Conservation (phyloP, 2,113 vertebrate species). For the Chaetodon trifascialis region DNA sequence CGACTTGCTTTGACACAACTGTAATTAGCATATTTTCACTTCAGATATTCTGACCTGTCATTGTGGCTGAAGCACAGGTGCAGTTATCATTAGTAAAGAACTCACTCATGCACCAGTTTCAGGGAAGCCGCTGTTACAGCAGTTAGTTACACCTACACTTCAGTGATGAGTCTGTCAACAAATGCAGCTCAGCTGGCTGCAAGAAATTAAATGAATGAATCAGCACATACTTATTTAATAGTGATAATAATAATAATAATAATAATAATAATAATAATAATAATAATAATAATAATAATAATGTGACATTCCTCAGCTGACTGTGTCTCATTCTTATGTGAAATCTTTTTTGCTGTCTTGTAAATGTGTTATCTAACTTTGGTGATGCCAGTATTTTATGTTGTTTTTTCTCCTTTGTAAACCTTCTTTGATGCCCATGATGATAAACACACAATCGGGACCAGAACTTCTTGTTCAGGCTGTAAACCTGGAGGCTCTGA, state of each 20-base stretch:
- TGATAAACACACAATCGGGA: background rate
- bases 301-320: too few species aligned
- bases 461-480: background rate
- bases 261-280: too few species aligned
- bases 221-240: too few species aligned
- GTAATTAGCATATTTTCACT: background rate
- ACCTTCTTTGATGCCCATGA: background rate
- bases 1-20: background rate
- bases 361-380: too few species aligned
- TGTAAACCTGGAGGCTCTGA: background rate
- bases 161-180: background rate
- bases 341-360: background rate
- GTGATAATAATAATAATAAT: too few species aligned
- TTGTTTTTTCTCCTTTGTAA: background rate
- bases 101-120: background rate
- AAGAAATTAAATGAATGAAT: too few species aligned
- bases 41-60: background rate
- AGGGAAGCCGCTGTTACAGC: background rate
- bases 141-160: background rate
- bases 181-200: background rate
- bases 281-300: too few species aligned
- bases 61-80: background rate
- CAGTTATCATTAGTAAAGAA: too few species aligned
- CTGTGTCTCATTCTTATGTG: background rate
- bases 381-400: background rate